Base-by-base conservation (phyloP, 2,888 invertebrate species). In the Dusona sp. region DNA sequence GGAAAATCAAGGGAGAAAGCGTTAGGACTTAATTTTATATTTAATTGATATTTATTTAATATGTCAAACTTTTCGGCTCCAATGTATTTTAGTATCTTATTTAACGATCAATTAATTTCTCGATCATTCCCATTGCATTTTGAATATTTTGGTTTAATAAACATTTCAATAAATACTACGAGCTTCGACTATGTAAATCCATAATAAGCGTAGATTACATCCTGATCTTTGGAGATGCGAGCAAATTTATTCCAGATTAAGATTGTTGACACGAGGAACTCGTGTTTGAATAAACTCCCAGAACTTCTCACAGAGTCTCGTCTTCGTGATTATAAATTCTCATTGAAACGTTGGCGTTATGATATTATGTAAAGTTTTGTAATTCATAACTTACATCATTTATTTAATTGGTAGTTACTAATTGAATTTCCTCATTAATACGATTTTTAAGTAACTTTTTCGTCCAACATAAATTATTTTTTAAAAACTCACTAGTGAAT, bases 211-310 rank as follows among this genome's bases (percentile, higher is more conserved):
- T 13, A 19, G 68, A 68, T 68, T 42, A 68, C 42, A 68, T 38
- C 25, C 25, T 67, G 16, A 42, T 38, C 22, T 68, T 68, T 9
- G 22, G 38, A 25, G 13, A 42, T 38, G 22, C 22, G n/a, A 68
- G 42, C 68, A 42, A 68, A 68, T 68, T 68, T 68, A 68, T 42
- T 68, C 42, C 42, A 68, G 68, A 68, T 42, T 42, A 68, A 68
- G 68, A 3, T 42, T 38, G 38, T 68, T 68, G 22, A 22, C 38
- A 22, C 13, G 68, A 22, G 19, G 42, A 68, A 45, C 22, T 25
- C 22, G 42, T 25, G 68, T 68, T 73, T 36, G 57, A 73, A 73
- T 54, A 22, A 29, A 72, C n/a, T 45, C 29, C 4, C 25, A 61
- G 29, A 61, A 61, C 29, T 29, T 61, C 61, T 61, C 61, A 29